Evolutionary conservation across 1,140 invertebrate genomes (phyloP), one percentile per base, ranked within the genome.

Genomic region (Drosophila bocqueti): DNA sequence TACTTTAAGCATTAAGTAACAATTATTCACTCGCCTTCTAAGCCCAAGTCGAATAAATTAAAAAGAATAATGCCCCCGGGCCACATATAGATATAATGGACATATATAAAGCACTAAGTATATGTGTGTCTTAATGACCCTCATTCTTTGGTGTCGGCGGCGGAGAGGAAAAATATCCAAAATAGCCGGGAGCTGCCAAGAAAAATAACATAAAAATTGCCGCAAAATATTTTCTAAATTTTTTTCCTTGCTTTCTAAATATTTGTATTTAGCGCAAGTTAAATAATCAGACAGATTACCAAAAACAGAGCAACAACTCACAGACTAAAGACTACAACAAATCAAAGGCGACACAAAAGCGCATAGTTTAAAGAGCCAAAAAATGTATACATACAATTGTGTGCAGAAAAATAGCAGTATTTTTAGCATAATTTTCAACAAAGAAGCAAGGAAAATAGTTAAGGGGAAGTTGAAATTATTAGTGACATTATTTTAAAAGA

Each of bases 211-310:
- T 85, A 79, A 85, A 89, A 90, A 79, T 76, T 80, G 85, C 79
- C 78, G 65, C 75, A 85, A 76, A 82, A 90, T 90, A 80, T 90
- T 90, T 90, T 74, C 79, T 64, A 90, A 16, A 57, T 57, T 57
- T 57, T 21, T 38, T n/a, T n/a, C 9, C 26, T 52, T 34, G 50
- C 54, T 90, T 90, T 74, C 81, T 77, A 90, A 90, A 90, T 90
- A 90, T 90, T 90, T 90, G 79, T 90, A 85, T 90, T 90, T 85
- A 80, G 85, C 85, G 76, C 85, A 90, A 90, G 85, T 90, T 90
- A 90, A 90, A 90, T 90, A 90, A 90, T 90, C 85, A 85, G 64
- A 85, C 68, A 90, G 85, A 90, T 90, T 90, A 90, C 67, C 45
- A 67, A 71, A 90, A 79, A 57, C 85, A 82, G 79, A 68, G 68